A percentile compares a stretch with the other conserved stretches of the same genome.
phyloP scores from a whole-genome alignment of 2,888 invertebrate genomes.

The Cheiracanthium punctorium region DNA sequence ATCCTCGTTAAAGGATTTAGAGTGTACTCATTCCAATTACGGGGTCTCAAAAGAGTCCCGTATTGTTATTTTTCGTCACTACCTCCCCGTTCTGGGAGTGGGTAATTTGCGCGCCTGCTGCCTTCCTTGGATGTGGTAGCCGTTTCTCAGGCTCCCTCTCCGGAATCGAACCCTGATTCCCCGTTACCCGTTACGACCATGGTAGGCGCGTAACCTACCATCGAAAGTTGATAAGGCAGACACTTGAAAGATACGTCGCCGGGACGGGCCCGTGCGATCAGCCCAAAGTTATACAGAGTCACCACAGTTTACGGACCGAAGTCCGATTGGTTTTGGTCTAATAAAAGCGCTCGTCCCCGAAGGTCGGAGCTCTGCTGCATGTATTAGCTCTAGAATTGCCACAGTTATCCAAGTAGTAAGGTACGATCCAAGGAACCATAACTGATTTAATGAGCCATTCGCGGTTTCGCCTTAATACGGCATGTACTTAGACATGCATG shows the following conservation, averaged over 20 bases:
- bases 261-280: no score
- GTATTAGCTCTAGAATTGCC: slow-evolving; percentile 50
- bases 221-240: no score
- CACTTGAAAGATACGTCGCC: no score
- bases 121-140: slow-evolving; percentile 84
- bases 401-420: slow-evolving; percentile 49
- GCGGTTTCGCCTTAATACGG: no score
- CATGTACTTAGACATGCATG: no score
- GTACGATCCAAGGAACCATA: slow-evolving; percentile 51
- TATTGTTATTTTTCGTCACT: slow-evolving; percentile 82
- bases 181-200: slow-evolving; percentile 84
- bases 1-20: slow-evolving; percentile 81
- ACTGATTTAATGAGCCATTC: no score
- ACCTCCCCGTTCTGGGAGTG: slow-evolving; percentile 79
- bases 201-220: slow-evolving; percentile 79
- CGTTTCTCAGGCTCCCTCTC: slow-evolving; percentile 82
- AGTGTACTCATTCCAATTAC: slow-evolving; percentile 80
- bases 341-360: no score
- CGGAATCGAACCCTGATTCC: slow-evolving; percentile 84
- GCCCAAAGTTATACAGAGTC: slow-evolving; percentile 66
- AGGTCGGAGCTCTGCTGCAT: slow-evolving; percentile 44
- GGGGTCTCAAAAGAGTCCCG: slow-evolving; percentile 77
- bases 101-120: slow-evolving; percentile 80
- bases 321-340: no score
- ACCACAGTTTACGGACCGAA: no score